phyloP scores from a whole-genome alignment of 2,797 vertebrate genomes.

The Pipistrellus pygmaeus region DNA sequence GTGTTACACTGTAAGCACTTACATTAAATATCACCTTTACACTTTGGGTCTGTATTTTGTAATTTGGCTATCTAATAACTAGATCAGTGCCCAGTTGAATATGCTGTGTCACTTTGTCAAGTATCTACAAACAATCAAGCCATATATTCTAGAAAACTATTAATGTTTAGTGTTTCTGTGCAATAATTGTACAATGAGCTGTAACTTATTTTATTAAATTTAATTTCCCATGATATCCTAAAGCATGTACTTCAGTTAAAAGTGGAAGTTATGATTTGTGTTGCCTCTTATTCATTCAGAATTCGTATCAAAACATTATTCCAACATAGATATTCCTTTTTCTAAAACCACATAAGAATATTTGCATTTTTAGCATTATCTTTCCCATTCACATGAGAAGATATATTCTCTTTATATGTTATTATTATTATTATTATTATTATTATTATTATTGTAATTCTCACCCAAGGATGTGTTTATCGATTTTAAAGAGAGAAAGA shows the following conservation, averaged over 20 bases:
- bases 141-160: background rate
- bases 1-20: background rate
- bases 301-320: background rate
- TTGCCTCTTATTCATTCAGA: background rate
- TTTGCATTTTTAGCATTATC: background rate
- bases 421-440: no score
- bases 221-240: background rate
- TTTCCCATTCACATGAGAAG: background rate
- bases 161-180: background rate
- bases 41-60: background rate
- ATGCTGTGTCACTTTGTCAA: background rate
- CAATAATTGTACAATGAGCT: background rate
- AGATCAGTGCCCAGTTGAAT: background rate
- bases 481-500: background rate
- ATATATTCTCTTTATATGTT: background rate
- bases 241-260: background rate
- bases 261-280: background rate
- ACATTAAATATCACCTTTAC: background rate
- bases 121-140: background rate
- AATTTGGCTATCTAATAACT: background rate
- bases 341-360: background rate
- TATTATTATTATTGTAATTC: background rate
- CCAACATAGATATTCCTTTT: background rate
- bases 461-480: background rate
- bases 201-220: background rate